Conservation (phyloP, 2,113 vertebrate species). For the Myiagra hebetior region DNA sequence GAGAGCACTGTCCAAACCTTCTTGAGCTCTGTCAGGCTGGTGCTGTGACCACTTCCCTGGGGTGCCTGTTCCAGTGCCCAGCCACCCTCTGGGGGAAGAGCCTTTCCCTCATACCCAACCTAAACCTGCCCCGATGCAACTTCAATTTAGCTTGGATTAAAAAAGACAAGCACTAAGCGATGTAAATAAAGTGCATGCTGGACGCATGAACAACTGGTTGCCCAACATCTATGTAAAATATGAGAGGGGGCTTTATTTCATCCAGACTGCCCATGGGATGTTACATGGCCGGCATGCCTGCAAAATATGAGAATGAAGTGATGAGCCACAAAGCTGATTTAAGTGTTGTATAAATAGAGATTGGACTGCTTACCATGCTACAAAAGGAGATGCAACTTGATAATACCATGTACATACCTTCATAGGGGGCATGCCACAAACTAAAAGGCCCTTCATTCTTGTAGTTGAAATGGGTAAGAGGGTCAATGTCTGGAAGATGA, state of each 20-base stretch:
- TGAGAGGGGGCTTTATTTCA: neutral
- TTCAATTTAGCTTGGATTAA: neutral
- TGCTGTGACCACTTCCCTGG: neutral
- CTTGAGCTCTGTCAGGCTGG: too few species aligned
- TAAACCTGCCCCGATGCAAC: neutral
- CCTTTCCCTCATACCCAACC: neutral
- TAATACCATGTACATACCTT: neutral
- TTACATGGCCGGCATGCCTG: rapidly evolving
- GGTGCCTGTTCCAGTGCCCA: too few species aligned
- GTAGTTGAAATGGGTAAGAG: neutral
- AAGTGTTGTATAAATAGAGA: neutral
- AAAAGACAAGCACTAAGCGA: rapidly evolving
- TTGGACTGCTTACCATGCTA: rapidly evolving
- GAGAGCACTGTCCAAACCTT: neutral
- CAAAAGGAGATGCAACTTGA: neutral
- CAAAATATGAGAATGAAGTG: neutral
- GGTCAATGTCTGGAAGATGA: neutral
- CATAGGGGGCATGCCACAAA: neutral
- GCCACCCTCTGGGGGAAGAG: neutral
- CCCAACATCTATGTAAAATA: rapidly evolving
- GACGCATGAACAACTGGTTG: rapidly evolving
- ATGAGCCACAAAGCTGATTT: neutral
- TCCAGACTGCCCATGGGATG: neutral
- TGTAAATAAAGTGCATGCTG: rapidly evolving
- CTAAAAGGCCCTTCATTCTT: neutral